A percentile compares a stretch with the other conserved stretches of the same genome.
These are phyloP conservation scores for Eristalis intricaria DNA, from an alignment of 2,888 invertebrate genomes.

Conservation along the genomic window DNA sequence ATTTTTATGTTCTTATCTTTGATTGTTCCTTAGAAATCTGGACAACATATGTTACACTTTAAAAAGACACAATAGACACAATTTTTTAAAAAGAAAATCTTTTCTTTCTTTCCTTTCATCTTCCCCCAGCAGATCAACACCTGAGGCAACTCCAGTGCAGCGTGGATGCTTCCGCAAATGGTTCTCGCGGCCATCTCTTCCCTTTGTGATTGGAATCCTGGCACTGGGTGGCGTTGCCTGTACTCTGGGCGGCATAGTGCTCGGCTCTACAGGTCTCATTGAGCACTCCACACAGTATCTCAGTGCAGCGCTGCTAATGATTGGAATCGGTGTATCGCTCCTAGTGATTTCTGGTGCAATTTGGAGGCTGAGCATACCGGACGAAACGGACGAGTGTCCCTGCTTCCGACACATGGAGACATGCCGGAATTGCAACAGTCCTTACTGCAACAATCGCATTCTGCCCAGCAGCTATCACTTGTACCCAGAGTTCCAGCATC, in stretches of 20 bases:
- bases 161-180: conserved; percentile 77
- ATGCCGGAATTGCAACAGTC: conserved; percentile 83
- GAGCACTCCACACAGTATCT: conserved; percentile 80
- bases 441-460: conserved; percentile 89
- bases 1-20: conserved; percentile 40
- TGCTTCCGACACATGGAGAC: conserved; percentile 84
- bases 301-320: conserved; percentile 80
- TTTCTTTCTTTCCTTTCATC: conserved; percentile 14
- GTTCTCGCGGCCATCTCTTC: conserved; percentile 79
- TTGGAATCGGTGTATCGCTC: conserved; percentile 92
- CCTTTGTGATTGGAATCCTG: conserved; percentile 80
- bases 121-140: conserved; percentile 34
- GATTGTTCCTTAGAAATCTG: conserved; percentile 52
- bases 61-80: conserved; percentile 45
- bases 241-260: conserved; percentile 80
- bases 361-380: conserved; percentile 93
- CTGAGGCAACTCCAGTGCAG: conserved; percentile 68
- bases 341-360: conserved; percentile 97
- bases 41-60: conserved; percentile 65
- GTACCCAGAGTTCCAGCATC: conserved; percentile 97
- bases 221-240: conserved; percentile 80
- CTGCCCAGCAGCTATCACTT: conserved; percentile 93
- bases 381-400: conserved; percentile 87
- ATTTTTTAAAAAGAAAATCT: conserved; percentile 27
- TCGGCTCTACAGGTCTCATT: conserved; percentile 80